Conservation (phyloP, 2,888 invertebrate genomes). For the Limnephilus auricula region DNA sequence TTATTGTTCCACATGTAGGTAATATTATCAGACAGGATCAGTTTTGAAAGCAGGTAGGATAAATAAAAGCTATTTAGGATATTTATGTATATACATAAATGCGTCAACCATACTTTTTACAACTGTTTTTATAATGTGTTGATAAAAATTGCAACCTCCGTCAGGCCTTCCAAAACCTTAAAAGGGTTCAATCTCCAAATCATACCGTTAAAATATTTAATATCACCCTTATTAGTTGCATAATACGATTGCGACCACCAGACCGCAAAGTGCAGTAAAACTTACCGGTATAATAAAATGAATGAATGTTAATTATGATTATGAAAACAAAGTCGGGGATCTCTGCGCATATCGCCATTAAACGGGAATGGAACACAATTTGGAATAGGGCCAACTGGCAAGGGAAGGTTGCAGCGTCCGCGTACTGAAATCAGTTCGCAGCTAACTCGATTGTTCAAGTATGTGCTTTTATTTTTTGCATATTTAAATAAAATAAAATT, state of each 20-base stretch:
- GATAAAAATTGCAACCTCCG: no score
- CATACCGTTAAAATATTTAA: no score
- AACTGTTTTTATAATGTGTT: no score
- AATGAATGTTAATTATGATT: conserved; percentile 11
- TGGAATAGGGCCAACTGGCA: conserved; percentile 28
- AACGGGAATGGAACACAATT: conserved; percentile 10
- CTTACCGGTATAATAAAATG: background rate
- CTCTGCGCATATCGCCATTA: background rate
- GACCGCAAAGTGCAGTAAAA: background rate
- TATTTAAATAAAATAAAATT: background rate
- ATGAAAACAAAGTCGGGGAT: background rate
- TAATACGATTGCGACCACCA: background rate
- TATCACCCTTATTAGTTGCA: background rate
- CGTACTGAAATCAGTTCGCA: conserved; percentile 25
- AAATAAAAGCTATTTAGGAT: no score
- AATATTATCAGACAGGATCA: no score
- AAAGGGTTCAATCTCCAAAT: no score
- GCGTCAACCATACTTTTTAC: no score
- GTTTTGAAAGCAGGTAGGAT: no score
- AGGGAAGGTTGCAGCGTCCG: background rate
- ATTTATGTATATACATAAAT: no score
- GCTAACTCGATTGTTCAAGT: conserved; percentile 6
- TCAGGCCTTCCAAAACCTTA: no score
- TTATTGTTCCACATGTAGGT: no score
- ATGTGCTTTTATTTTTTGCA: conserved; percentile 14